A percentile compares a stretch with the other conserved stretches of the same genome.
Evolutionary conservation across 2,797 vertebrate genomes (phyloP).

Genomic region (Chiloscyllium punctatum): DNA sequence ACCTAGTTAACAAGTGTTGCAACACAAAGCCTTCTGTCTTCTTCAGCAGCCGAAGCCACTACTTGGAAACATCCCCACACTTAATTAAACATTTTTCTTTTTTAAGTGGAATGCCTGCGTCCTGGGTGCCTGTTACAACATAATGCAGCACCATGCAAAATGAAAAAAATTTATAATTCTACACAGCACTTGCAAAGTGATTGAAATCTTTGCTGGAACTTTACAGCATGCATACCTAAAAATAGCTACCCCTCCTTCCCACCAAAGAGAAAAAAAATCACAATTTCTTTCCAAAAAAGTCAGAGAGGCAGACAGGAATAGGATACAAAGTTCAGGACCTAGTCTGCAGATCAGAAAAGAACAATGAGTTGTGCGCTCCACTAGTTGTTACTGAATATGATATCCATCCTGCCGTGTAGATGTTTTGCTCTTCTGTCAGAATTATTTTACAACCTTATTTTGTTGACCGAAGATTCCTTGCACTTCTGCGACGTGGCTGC

Average conservation of each 20-base stretch:
- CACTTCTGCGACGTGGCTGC: slow-evolving; percentile 31
- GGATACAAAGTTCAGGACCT: neutral
- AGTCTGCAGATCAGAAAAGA: neutral
- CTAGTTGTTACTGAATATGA: neutral
- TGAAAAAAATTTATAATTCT: slow-evolving; percentile 10
- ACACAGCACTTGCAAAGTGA: slow-evolving; percentile 23
- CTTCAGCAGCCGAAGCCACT: neutral
- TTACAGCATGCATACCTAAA: slow-evolving; percentile 31
- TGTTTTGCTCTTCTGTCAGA: neutral
- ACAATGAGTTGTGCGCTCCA: neutral
- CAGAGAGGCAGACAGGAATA: slow-evolving; percentile 3
- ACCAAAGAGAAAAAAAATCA: neutral
- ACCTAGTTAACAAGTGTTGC: slow-evolving; percentile 8
- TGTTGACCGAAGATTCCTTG: slow-evolving; percentile 25
- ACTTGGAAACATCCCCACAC: neutral
- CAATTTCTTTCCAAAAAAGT: slow-evolving; percentile 8
- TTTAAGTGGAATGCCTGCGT: slow-evolving; percentile 32
- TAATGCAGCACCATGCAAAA: slow-evolving; percentile 28
- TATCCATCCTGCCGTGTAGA: neutral
- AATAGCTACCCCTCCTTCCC: neutral
- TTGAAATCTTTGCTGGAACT: slow-evolving; percentile 1
- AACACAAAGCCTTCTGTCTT: neutral
- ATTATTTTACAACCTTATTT: neutral
- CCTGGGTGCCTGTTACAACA: slow-evolving; percentile 19
- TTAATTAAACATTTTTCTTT: slow-evolving; percentile 5